Evolutionary conservation across 2,797 vertebrate species (phyloP), one percentile per base, ranked within the genome.

Genomic region (Lerista edwardsae): DNA sequence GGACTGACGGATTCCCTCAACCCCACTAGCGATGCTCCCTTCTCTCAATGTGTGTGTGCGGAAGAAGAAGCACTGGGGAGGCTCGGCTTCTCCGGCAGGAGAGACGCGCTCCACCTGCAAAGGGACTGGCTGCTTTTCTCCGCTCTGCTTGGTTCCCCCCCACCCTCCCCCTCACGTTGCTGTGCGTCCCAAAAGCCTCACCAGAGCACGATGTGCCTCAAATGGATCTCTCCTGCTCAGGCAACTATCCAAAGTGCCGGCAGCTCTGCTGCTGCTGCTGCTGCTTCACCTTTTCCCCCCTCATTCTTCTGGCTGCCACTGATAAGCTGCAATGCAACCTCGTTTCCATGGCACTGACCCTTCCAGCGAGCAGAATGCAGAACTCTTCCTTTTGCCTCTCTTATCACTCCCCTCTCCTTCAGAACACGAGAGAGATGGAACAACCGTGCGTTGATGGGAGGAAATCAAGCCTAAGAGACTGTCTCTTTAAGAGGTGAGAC

Each of bases 301-400:
- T 59, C 29, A 62, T 39, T 75, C 62, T 85, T 68, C 78, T 85
- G 78, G 51, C 78, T 80, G 78, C 21, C 51, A 75, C 71, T 80
- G 84, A 80, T 80, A 85, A 84, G 57, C 31, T 75, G 62, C 78
- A 19, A 11, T 17, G 44, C 74, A 47, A 36, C 72, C 62, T 44
- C 39, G 78, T 85, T 80, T 80, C 84, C 72, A 85, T 85, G 84
- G 78, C 34, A 68, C 29, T 85, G 78, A 85, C 84, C 36, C 72
- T 25, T 61, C 64, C 72, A 80, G 51, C 23, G 36, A 51, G n/a
- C 21, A 64, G 17, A 75, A 31, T 23, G 59, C 34, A 64, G 47
- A 85, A 85, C 34, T 25, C 59, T 85, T 84, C 17, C 6, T 73
- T 79, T 75, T 34, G 23, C 34, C 71, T 85, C 29, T 80, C 62